Evolutionary conservation across 2,888 invertebrate species (phyloP), one percentile per base, ranked within the genome.

Genomic region (Sphecodes monilicornis): DNA sequence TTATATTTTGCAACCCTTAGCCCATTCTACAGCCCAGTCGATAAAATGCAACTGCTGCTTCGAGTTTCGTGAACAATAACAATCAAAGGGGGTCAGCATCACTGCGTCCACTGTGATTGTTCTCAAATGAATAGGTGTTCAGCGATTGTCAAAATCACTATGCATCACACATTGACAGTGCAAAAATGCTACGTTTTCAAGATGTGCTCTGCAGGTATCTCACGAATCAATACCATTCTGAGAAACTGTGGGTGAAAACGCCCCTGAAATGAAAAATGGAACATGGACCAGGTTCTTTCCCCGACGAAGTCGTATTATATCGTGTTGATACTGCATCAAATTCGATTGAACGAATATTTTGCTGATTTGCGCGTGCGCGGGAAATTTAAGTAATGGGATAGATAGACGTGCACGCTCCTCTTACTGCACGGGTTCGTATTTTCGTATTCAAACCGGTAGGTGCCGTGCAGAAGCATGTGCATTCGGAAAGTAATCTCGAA

Each of bases 281-380:
- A 76, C 78, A 29, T 73, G 64, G 64, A 66, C 41, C 54, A 36
- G 76, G 29, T 70, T 76, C 76, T 29, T 81, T 71, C 71, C 26
- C 74, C 50, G 22, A n/a, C 43, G 41, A 68, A 70, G 78, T 82
- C 72, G 77, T 82, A 68, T 88, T 78, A 83, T 77, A 78, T 80
- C 78, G 90, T 78, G 79, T 69, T 78, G 81, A 82, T 89, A 66
- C 80, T 78, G 91, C 89, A 89, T 88, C 86, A 85, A 86, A 88
- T 89, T 90, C 90, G 90, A 91, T 91, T 91, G 89, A 91, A 86
- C 89, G 88, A 82, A 78, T 85, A 88, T 86, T 84, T 80, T 80
- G 75, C 60, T 26, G 43, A 74, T 26, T 39, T 75, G 73, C 79
- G 66, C 73, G 78, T 85, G 89, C 89, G 81, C 84, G 86, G 80